Evolutionary conservation across 2,113 vertebrate genomes (phyloP).

Genomic region (Hydropotes inermis): DNA sequence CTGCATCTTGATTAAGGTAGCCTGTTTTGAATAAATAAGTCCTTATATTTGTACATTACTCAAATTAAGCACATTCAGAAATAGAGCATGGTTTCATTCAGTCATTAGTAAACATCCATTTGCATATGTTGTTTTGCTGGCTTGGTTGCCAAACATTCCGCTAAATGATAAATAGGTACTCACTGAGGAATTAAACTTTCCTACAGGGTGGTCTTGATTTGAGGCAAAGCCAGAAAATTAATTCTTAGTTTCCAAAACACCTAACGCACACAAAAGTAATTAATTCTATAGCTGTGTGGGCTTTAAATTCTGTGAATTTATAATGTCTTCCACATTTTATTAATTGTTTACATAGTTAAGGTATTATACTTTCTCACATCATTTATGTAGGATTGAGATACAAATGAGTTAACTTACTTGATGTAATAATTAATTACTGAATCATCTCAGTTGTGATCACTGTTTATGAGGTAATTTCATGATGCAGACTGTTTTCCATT

Average conservation of each 20-base stretch:
- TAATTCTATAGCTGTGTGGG: slow-evolving; percentile 76
- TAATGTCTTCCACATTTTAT: slow-evolving; percentile 74
- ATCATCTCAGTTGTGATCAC: slow-evolving; percentile 45
- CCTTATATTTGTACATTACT: slow-evolving; percentile 50
- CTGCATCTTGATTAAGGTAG: slow-evolving; percentile 24
- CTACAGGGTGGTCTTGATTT: slow-evolving; percentile 82
- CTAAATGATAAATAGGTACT: slow-evolving; percentile 76
- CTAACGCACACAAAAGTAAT: slow-evolving; percentile 76
- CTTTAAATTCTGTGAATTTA: slow-evolving; percentile 68
- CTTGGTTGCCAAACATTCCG: slow-evolving; percentile 75
- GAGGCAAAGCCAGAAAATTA: slow-evolving; percentile 78
- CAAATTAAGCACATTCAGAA: slow-evolving; percentile 64
- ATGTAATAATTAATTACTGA: slow-evolving; percentile 61
- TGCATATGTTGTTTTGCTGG: slow-evolving; percentile 74
- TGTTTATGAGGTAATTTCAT: slow-evolving; percentile 63
- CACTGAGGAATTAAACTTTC: slow-evolving; percentile 74
- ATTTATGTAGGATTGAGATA: slow-evolving; percentile 58
- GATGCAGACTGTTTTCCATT: slow-evolving; percentile 56
- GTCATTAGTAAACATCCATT: slow-evolving; percentile 72
- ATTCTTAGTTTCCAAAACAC: slow-evolving; percentile 80
- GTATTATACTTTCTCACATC: slow-evolving; percentile 64
- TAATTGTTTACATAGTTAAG: slow-evolving; percentile 76
- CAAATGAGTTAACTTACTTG: slow-evolving; percentile 66
- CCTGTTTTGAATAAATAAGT: slow-evolving; percentile 61
- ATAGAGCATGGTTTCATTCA: slow-evolving; percentile 58